Base-by-base conservation (phyloP, 2,113 vertebrate genomes). In the Pachycephala philippinensis region DNA sequence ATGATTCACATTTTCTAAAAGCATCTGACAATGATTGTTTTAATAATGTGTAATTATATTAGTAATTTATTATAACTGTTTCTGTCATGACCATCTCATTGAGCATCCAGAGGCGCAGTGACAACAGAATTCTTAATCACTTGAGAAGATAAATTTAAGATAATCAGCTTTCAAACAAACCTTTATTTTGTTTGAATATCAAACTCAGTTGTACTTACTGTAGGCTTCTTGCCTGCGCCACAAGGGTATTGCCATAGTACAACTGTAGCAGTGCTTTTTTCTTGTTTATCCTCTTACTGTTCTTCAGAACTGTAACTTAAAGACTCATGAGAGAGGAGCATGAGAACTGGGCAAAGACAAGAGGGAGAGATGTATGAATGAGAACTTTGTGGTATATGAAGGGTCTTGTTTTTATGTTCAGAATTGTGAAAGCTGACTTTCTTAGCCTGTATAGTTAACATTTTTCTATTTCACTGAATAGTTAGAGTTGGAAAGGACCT, bases 81-180 rank as follows among this genome's bases (percentile, higher is more conserved):
- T 87, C 65, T 96, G 77, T 96, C 90, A 77, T 85, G 88, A 42
- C 85, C 85, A 91, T 85, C 78, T 97, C 5, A 1, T 33, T 65
- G 44, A 93, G 74, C 45, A 85, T 88, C 66, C 83, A 35, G 85
- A 88, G 84, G 50, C 71, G 74, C 54, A 63, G 22, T 88, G 70
- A 95, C 26, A 83, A 90, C 90, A 88, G 70, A 87, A 90, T 90
- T 93, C 63, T 91, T 78, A 53, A 71, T 95, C 90, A 75, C 60
- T 86, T 91, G 49, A 59, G 50, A 86, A 87, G 56, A 87, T 81
- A 89, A 84, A 91, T 74, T 60, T 75, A 87, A 84, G 84, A 82
- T 94, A 75, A 95, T 94, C 31, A 64, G 33, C 70, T 87, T 84
- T 89, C 65, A 94, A 87, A 80, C 42, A 94, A 74, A 76, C 49